Conservation (phyloP, 2,797 vertebrate species). For the Silurus aristotelis region DNA sequence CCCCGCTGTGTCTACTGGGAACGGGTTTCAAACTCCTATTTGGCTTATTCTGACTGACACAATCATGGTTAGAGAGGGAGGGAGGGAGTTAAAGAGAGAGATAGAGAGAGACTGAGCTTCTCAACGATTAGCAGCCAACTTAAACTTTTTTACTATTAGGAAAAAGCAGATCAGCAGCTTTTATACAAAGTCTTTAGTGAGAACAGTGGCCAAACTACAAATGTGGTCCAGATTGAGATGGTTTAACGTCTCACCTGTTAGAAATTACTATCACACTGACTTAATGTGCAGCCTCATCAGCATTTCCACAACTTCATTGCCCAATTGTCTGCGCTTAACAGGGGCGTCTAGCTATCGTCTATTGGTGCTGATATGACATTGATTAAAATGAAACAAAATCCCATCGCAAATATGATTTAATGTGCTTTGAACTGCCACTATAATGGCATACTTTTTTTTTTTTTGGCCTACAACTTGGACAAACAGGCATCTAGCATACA, state of each 20-base stretch:
- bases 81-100: too few species aligned
- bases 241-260: slow-evolving; percentile 35
- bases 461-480: background rate
- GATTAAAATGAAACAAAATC: background rate
- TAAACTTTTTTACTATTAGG: slow-evolving; percentile 5
- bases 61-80: background rate
- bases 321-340: slow-evolving; percentile 23
- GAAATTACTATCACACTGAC: slow-evolving; percentile 48
- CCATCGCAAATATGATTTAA: background rate
- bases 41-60: slow-evolving; percentile 42
- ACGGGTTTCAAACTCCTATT: slow-evolving; percentile 34
- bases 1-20: slow-evolving; percentile 35
- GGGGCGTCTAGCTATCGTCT: too few species aligned
- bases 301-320: slow-evolving; percentile 3
- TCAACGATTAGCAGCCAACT: background rate
- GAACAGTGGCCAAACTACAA: slow-evolving; percentile 24
- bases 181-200: slow-evolving; percentile 37
- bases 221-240: slow-evolving; percentile 44
- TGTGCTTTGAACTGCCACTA: background rate
- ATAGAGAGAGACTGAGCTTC: background rate
- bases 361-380: background rate
- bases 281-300: slow-evolving; percentile 29
- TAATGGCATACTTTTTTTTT: background rate
- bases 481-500: background rate
- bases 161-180: slow-evolving; percentile 35